Percentiles rank a stretch among this genome's conserved stretches.
Conservation (phyloP, 2,888 invertebrate genomes). For the Philereme transversata region DNA sequence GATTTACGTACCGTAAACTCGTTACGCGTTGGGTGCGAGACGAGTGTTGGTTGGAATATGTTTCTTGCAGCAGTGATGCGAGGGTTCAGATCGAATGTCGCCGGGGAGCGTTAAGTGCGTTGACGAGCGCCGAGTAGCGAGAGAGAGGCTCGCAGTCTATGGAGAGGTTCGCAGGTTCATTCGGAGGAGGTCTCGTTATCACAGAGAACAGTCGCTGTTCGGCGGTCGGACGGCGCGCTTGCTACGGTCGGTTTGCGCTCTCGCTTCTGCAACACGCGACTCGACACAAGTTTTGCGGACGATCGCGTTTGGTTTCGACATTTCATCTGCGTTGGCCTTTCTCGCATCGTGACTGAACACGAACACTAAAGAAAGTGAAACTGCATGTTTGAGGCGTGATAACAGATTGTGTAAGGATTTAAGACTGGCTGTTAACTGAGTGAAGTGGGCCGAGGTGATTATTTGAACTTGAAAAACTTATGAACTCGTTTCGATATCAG, state of each 20-base stretch:
- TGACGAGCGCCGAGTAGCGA: conserved; percentile 52
- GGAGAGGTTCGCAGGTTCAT: conserved; percentile 74
- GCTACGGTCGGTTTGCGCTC: conserved; percentile 48
- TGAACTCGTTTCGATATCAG: conserved; percentile 76
- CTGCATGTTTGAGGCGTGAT: conserved; percentile 64
- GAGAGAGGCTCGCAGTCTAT: conserved; percentile 74
- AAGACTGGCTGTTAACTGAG: conserved; percentile 61
- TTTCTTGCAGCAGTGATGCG: conserved; percentile 53
- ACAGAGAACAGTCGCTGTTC: conserved; percentile 73
- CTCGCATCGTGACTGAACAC: conserved; percentile 64
- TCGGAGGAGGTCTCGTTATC: conserved; percentile 78
- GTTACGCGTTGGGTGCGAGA: conserved; percentile 67
- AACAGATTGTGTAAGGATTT: conserved; percentile 67
- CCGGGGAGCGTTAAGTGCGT: conserved; percentile 55
- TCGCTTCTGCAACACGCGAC: conserved; percentile 46
- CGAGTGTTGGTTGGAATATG: conserved; percentile 55
- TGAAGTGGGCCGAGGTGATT: conserved; percentile 56
- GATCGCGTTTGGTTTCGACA: conserved; percentile 59
- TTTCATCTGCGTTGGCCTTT: conserved; percentile 56
- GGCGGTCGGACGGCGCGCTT: conserved; percentile 74
- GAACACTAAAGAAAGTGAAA: conserved; percentile 74
- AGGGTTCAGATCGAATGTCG: conserved; percentile 58
- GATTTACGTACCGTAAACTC: conserved; percentile 83
- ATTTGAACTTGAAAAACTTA: conserved; percentile 58
- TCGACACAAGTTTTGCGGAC: conserved; percentile 73